These are phyloP conservation scores for Elephantulus edwardii DNA, from an alignment of 2,113 vertebrate species.

Conservation along the genomic window DNA sequence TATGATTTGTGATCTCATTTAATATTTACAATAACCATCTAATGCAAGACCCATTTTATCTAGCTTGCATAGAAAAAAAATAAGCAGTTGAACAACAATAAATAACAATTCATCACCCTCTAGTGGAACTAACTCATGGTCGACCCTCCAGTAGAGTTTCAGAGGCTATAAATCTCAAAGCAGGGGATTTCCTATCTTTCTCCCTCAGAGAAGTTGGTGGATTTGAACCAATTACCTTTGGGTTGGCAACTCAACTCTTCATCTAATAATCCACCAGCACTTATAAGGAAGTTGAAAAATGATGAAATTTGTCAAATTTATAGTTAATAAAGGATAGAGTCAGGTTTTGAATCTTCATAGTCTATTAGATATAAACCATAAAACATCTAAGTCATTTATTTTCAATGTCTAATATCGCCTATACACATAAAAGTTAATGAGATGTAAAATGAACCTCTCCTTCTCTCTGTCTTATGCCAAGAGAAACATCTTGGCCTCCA, in stretches of 20 bases:
- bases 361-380: constrained; percentile 15
- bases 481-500: not conserved
- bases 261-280: too few species aligned
- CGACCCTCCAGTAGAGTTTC: too few species aligned
- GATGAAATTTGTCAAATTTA: not conserved
- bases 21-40: not conserved
- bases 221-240: too few species aligned
- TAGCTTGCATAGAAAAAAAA: constrained; percentile 2
- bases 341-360: constrained; percentile 16
- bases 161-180: too few species aligned
- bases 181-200: too few species aligned
- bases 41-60: not conserved
- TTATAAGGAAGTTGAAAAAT: constrained; percentile 10
- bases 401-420: not conserved
- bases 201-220: too few species aligned
- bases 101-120: too few species aligned
- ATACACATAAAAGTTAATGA: not conserved
- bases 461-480: not conserved
- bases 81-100: too few species aligned
- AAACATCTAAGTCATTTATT: not conserved
- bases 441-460: not conserved
- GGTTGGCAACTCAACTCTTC: too few species aligned
- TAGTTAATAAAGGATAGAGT: not conserved
- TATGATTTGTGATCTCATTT: not conserved
- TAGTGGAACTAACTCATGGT: too few species aligned